These are phyloP conservation scores for Thunnus thynnus DNA, from an alignment of 2,113 vertebrate species.

Conservation along the genomic window DNA sequence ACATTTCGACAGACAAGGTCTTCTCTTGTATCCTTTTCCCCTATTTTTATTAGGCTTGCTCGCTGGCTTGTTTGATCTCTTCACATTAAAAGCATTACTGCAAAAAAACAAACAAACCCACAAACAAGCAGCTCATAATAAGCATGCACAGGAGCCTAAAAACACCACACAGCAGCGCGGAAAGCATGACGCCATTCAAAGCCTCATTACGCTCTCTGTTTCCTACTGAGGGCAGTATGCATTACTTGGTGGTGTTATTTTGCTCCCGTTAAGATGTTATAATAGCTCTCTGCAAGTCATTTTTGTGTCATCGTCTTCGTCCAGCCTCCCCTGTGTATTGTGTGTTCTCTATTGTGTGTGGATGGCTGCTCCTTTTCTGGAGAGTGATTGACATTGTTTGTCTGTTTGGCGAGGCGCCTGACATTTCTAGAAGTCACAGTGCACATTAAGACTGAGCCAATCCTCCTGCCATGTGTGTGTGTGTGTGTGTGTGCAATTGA, in stretches of 20 bases:
- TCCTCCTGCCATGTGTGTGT: conserved; percentile 5
- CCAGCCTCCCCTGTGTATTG: conserved; percentile 52
- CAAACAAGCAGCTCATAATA: conserved; percentile 34
- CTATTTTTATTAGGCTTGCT: conserved; percentile 62
- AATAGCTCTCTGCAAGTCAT: conserved; percentile 56
- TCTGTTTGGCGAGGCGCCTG: conserved; percentile 65
- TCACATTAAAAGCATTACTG: conserved; percentile 44
- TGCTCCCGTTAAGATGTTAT: conserved; percentile 48
- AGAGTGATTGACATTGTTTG: conserved; percentile 72
- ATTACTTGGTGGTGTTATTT: conserved; percentile 43
- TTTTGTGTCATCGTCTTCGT: conserved; percentile 53
- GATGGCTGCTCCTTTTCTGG: conserved; percentile 50
- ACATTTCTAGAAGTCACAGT: conserved; percentile 76
- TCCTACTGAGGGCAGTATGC: conserved; percentile 24
- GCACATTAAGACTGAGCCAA: conserved; percentile 50
- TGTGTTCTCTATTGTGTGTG: conserved; percentile 59
- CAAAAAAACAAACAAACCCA: conserved; percentile 39
- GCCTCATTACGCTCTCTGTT: conserved; percentile 62
- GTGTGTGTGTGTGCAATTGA: neutral
- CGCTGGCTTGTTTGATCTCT: conserved; percentile 71
- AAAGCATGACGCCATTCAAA: conserved; percentile 47
- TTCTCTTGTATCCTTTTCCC: conserved; percentile 45
- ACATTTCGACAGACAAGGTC: conserved; percentile 26
- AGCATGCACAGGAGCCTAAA: conserved; percentile 37
- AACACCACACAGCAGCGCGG: conserved; percentile 13